These are phyloP conservation scores for Tetramorium parvispinum DNA, from an alignment of 1,140 invertebrate genomes.

Conservation along the genomic window DNA sequence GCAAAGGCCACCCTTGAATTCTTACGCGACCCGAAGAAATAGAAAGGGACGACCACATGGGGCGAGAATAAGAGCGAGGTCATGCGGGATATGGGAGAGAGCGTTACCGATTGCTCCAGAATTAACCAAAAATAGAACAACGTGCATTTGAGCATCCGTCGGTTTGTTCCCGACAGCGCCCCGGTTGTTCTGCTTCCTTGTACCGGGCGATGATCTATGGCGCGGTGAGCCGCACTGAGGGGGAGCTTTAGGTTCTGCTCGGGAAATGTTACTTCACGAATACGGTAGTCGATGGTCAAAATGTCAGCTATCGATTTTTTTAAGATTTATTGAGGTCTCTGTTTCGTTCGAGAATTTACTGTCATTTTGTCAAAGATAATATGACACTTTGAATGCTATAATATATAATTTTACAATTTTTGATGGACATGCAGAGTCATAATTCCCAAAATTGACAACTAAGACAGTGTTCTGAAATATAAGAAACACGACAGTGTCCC, in stretches of 20 bases:
- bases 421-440: no score
- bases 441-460: no score
- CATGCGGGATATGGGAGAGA: not conserved
- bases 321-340: not conserved
- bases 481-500: no score
- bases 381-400: not conserved
- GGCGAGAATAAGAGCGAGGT: not conserved
- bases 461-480: no score
- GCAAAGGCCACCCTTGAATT: not conserved
- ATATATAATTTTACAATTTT: not conserved
- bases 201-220: slow-evolving; percentile 35
- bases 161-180: slow-evolving; percentile 33
- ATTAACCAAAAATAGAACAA: slow-evolving; percentile 49
- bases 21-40: not conserved
- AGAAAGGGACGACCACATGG: not conserved
- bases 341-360: not conserved
- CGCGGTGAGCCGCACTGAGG: slow-evolving; percentile 25
- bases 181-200: slow-evolving; percentile 14
- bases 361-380: not conserved
- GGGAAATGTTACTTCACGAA: slow-evolving; percentile 3
- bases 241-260: not conserved
- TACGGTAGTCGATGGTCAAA: slow-evolving; percentile 29
- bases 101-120: slow-evolving; percentile 24
- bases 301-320: slow-evolving; percentile 17
- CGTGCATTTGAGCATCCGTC: not conserved